A percentile compares a stretch with the other conserved stretches of the same genome.
These are phyloP conservation scores for Labeo catla DNA, from an alignment of 2,113 vertebrate genomes.

Conservation along the genomic window DNA sequence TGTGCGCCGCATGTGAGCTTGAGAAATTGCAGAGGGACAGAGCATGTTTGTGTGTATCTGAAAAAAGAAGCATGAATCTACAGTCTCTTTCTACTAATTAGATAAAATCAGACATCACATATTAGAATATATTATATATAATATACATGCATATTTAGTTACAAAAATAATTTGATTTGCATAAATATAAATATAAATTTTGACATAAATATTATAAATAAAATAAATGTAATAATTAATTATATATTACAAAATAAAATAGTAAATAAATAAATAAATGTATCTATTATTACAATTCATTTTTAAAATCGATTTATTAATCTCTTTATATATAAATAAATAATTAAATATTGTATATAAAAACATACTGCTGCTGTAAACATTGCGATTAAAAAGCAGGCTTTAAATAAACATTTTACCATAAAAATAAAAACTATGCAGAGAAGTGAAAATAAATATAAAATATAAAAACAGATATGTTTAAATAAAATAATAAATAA, in stretches of 20 bases:
- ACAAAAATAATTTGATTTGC: background rate
- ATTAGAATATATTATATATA: background rate
- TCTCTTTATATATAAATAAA: too few species aligned
- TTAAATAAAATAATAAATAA: too few species aligned
- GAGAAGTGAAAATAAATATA: too few species aligned
- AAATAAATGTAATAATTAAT: background rate
- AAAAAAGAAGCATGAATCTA: background rate
- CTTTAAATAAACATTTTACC: background rate
- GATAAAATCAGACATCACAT: background rate
- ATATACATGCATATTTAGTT: background rate
- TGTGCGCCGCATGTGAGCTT: slow-evolving; percentile 2
- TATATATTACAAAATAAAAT: background rate
- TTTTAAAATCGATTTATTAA: too few species aligned
- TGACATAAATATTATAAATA: background rate
- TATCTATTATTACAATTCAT: background rate
- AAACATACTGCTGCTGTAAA: background rate
- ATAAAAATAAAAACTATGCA: background rate
- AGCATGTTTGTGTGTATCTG: slow-evolving; percentile 7
- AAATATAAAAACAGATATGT: too few species aligned
- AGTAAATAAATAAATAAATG: background rate
- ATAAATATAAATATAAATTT: background rate
- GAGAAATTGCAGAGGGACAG: slow-evolving; percentile 16
- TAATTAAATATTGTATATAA: background rate
- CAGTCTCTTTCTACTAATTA: background rate
- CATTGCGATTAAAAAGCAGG: background rate